Conservation (phyloP, 1,140 invertebrate genomes). For the Drosophila insularis region DNA sequence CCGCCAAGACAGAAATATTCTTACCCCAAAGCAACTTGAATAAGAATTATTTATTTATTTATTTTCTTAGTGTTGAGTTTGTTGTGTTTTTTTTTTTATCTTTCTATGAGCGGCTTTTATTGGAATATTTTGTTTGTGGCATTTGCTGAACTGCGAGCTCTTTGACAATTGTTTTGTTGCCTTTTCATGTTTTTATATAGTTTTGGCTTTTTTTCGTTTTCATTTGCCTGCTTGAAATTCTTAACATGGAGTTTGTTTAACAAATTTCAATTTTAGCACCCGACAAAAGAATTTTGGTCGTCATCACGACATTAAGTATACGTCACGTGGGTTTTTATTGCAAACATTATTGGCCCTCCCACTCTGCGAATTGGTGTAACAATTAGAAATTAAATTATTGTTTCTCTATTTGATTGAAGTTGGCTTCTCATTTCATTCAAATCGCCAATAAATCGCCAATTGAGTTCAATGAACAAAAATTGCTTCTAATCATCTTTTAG, state of each 20-base stretch:
- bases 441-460: not conserved
- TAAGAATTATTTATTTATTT: conserved; percentile 11
- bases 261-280: not conserved
- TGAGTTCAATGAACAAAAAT: conserved; percentile 4
- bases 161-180: not conserved
- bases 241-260: conserved; percentile 1
- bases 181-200: not conserved
- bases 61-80: not conserved
- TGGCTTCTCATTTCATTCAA: not conserved
- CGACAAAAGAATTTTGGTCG: not conserved
- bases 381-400: not conserved
- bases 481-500: not conserved
- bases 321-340: not conserved
- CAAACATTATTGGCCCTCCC: not conserved
- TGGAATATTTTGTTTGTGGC: not conserved
- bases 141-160: not conserved
- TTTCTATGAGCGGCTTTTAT: not conserved
- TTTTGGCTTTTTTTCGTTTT: not conserved
- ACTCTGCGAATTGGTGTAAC: not conserved
- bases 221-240: not conserved
- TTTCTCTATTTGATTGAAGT: not conserved
- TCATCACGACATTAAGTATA: not conserved
- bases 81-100: not conserved
- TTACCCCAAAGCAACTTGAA: not conserved
- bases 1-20: not conserved